Evolutionary conservation across 2,888 invertebrate species (phyloP), one percentile per base, ranked within the genome.

Genomic region (Amphipyra tragopoginis): DNA sequence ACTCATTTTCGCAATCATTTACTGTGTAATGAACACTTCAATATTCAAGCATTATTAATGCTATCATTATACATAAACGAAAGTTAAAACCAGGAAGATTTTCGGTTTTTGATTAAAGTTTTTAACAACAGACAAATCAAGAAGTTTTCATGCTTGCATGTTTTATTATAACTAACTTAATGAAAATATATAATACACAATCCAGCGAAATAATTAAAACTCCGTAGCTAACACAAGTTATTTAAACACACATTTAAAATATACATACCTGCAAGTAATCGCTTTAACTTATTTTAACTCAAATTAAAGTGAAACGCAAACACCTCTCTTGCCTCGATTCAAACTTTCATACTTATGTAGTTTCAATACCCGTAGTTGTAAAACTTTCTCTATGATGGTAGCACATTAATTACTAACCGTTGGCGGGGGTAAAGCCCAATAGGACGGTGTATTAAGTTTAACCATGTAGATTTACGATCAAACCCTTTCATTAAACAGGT

Each of bases 401-500:
- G 89, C 86, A 90, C 92, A 93, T 94, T 94, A 93, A 94, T 93
- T 93, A 92, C 91, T 86, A 88, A 86, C 88, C 84, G 84, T 84
- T 84, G 84, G 86, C 81, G 80, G 77, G 84, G 86, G 82, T 81
- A 85, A 86, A 88, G 87, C 89, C 91, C 91, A 92, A 91, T 90
- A 91, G 89, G 86, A 90, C 86, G 88, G 85, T 86, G 87, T 91
- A 91, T 91, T 92, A 91, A 92, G 91, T 93, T 92, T 87, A 89
- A 87, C 89, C 90, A 88, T 91, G 91, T 93, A 92, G 93, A 94
- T 94, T 94, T 93, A 94, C 92, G 93, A 93, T 92, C 92, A 86
- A 90, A 92, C 93, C 94, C 93, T 93, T 93, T 93, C 92, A 93
- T 94, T 93, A 93, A 93, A 91, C 90, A 92, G 92, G 93, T 93